A percentile compares a stretch with the other conserved stretches of the same genome.
These are phyloP conservation scores for Cotesia glomerata DNA, from an alignment of 1,140 invertebrate species.

Conservation along the genomic window DNA sequence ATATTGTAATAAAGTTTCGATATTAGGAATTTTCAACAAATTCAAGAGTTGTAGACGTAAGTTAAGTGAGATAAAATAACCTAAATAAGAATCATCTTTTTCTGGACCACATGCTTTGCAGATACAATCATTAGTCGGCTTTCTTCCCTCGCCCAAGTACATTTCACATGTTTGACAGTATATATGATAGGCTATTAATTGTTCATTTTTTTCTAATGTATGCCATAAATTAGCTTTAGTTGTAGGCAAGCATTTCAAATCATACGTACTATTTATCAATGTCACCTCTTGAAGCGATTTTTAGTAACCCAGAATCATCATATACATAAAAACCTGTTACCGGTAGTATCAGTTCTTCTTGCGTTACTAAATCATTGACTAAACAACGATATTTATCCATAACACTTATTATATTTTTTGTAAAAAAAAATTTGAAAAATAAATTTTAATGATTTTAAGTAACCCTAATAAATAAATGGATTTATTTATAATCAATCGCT, in stretches of 20 bases:
- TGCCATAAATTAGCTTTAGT: background rate
- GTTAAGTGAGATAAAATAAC: background rate
- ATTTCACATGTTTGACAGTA: background rate
- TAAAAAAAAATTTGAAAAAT: too few relatives aligned
- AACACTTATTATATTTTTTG: too few relatives aligned
- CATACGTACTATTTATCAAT: background rate
- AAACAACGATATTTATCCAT: too few relatives aligned
- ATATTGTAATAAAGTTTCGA: slow-evolving; percentile 6
- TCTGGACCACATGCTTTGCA: background rate
- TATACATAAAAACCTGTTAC: too few relatives aligned
- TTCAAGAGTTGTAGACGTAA: background rate
- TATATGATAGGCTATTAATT: background rate
- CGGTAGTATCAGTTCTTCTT: too few relatives aligned
- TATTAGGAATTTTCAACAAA: background rate
- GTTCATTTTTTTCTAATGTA: background rate
- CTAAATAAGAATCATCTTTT: background rate
- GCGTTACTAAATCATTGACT: too few relatives aligned
- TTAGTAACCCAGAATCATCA: too few relatives aligned
- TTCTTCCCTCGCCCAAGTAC: background rate
- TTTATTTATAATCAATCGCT: too few relatives aligned
- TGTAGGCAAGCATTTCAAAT: background rate
- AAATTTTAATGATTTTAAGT: too few relatives aligned
- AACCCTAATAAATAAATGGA: too few relatives aligned
- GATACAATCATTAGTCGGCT: background rate
- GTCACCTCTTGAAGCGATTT: too few relatives aligned